A percentile compares a stretch with the other conserved stretches of the same genome.
These are phyloP conservation scores for Urophycis tenuis DNA, from an alignment of 2,797 vertebrate genomes.

Conservation along the genomic window DNA sequence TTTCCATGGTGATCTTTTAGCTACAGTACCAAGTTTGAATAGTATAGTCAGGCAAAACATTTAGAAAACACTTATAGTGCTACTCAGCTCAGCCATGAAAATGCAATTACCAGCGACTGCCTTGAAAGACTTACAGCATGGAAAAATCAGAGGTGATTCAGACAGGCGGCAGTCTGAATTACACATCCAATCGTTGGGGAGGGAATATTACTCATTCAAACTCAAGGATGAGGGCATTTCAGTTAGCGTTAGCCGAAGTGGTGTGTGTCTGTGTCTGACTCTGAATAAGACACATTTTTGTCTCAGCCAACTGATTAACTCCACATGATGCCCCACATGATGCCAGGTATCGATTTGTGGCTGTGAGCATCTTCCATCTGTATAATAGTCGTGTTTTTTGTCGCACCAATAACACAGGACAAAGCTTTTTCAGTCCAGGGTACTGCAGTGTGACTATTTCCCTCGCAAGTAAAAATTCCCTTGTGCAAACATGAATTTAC, in stretches of 20 bases:
- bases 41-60: too few relatives aligned
- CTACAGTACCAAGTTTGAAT: too few relatives aligned
- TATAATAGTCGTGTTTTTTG: neutral
- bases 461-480: too few relatives aligned
- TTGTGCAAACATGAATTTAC: too few relatives aligned
- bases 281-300: constrained; percentile 17
- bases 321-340: constrained; percentile 35
- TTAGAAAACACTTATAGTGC: neutral
- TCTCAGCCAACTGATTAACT: constrained; percentile 36
- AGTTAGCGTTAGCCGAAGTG: neutral
- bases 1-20: too few relatives aligned
- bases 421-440: neutral
- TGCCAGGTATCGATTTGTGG: constrained; percentile 32
- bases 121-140: neutral
- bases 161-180: neutral
- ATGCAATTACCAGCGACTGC: neutral
- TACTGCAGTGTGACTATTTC: too few relatives aligned
- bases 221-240: constrained; percentile 5
- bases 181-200: neutral
- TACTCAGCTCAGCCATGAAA: neutral
- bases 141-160: neutral
- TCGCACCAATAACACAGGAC: neutral
- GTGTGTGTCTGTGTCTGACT: neutral
- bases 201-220: neutral
- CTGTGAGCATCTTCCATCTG: constrained; percentile 13